phyloP scores from a whole-genome alignment of 2,113 vertebrate species.

The Larimichthys polyactis region DNA sequence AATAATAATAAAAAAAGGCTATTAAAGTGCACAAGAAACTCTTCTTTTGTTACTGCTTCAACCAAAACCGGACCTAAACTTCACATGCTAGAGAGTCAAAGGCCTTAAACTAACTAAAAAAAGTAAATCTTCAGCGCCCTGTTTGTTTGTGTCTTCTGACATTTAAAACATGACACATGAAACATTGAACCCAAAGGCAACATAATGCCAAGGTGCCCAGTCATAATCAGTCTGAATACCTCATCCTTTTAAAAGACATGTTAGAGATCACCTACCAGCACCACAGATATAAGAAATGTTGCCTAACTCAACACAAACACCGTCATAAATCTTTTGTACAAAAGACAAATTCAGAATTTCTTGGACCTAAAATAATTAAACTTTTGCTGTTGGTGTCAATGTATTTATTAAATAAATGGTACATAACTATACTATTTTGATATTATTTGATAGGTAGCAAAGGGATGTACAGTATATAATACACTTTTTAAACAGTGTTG shows the following conservation, averaged over 20 bases:
- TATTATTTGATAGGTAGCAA: not conserved
- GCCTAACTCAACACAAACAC: not conserved
- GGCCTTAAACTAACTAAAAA: not conserved
- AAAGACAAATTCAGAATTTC: not conserved
- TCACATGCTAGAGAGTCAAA: not conserved
- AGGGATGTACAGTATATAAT: not conserved
- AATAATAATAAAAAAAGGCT: no score
- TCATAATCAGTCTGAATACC: not conserved
- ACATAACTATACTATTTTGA: not conserved
- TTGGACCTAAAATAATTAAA: not conserved
- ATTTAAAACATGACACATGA: constrained; percentile 32
- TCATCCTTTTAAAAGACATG: constrained; percentile 10
- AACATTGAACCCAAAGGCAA: constrained; percentile 42
- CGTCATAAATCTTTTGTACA: not conserved
- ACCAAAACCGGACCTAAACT: not conserved
- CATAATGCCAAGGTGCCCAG: not conserved
- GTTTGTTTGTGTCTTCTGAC: constrained; percentile 10
- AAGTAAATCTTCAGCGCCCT: not conserved
- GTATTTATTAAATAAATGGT: not conserved
- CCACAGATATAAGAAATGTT: not conserved
- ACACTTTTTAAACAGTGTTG: not conserved
- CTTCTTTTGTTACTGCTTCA: not conserved
- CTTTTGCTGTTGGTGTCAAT: not conserved
- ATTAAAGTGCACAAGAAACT: not conserved
- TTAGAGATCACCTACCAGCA: not conserved